Conservation (phyloP, 2,888 invertebrate genomes). For the Cryptosula pallasiana region DNA sequence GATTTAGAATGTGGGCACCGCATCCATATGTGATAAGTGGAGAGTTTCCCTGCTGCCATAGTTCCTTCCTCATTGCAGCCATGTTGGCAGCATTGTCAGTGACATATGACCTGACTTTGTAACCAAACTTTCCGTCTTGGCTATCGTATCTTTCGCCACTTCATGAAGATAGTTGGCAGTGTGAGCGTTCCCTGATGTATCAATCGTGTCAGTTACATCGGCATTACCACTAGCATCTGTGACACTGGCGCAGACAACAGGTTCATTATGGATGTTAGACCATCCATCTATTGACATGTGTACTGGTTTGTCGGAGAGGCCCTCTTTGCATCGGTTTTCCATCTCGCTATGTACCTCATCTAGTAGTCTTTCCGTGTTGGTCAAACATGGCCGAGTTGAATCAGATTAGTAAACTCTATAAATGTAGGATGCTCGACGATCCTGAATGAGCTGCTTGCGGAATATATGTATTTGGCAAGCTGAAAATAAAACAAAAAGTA, state of each 20-base stretch:
- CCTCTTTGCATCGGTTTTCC: too few relatives aligned
- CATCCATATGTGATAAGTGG: slow-evolving; percentile 2
- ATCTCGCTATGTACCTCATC: too few relatives aligned
- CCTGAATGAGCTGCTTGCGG: background rate
- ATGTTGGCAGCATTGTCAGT: background rate
- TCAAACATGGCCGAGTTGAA: background rate
- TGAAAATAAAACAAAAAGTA: background rate
- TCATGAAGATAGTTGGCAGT: background rate
- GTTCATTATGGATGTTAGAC: background rate
- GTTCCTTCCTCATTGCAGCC: background rate
- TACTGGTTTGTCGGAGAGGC: background rate
- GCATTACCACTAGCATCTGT: background rate
- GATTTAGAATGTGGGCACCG: background rate
- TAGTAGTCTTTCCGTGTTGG: background rate
- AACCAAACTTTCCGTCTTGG: background rate
- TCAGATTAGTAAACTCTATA: background rate
- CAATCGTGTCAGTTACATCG: background rate
- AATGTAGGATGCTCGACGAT: background rate
- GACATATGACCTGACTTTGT: background rate
- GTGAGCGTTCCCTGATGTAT: background rate
- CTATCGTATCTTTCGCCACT: background rate
- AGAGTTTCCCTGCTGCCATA: background rate
- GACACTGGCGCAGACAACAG: background rate
- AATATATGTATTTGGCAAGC: background rate
- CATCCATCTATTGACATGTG: background rate